These are phyloP conservation scores for Hemichromis elongatus DNA, from an alignment of 2,113 vertebrate species.

Conservation along the genomic window DNA sequence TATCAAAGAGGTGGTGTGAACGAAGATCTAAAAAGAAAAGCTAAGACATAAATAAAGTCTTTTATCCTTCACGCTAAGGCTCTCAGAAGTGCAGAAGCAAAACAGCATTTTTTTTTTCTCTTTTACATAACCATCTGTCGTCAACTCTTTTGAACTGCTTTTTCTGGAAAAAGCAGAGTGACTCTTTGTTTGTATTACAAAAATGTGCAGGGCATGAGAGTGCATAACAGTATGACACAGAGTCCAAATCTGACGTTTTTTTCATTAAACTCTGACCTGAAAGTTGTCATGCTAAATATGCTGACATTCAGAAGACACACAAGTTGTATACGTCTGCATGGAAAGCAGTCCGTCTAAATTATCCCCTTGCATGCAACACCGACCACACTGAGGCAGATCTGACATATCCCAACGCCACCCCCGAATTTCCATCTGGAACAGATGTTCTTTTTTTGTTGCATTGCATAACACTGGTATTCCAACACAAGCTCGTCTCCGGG, in stretches of 20 bases:
- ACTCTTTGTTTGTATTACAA: background rate
- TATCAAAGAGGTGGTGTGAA: background rate
- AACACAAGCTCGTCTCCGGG: conserved; percentile 43
- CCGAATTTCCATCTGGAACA: conserved; percentile 60
- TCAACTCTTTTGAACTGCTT: background rate
- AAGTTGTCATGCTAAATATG: background rate
- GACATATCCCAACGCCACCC: conserved; percentile 35
- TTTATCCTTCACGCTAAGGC: background rate
- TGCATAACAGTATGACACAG: background rate
- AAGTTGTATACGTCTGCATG: conserved; percentile 35
- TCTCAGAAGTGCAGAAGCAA: background rate
- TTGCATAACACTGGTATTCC: conserved; percentile 66
- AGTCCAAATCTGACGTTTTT: background rate
- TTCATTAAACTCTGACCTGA: background rate
- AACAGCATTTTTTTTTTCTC: background rate
- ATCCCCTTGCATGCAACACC: conserved; percentile 61
- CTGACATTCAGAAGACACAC: conserved; percentile 17
- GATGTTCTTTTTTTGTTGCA: conserved; percentile 44
- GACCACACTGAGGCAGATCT: conserved; percentile 48
- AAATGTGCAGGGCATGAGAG: background rate
- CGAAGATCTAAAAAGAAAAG: background rate
- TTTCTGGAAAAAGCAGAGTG: background rate
- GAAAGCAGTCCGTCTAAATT: conserved; percentile 44
- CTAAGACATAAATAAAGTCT: background rate
- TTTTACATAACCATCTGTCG: conserved; percentile 12